A percentile compares a stretch with the other conserved stretches of the same genome.
phyloP scores from a whole-genome alignment of 2,888 invertebrate genomes.

The Drosophila algonquin region DNA sequence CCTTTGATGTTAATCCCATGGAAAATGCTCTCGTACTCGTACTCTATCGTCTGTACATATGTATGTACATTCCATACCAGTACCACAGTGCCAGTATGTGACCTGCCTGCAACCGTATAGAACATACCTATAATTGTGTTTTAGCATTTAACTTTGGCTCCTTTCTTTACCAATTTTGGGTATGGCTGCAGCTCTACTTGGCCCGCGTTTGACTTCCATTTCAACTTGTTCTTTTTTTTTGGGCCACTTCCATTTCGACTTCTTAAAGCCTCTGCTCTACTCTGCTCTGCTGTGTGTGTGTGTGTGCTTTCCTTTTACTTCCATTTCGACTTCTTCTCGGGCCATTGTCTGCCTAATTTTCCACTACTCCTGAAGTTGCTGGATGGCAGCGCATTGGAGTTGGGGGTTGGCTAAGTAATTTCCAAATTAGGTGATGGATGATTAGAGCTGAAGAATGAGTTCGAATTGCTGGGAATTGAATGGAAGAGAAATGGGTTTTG shows the following conservation, averaged over 20 bases:
- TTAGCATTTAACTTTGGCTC: slow-evolving; percentile 71
- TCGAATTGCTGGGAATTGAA: slow-evolving; percentile 21
- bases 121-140: slow-evolving; percentile 66
- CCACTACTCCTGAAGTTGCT: slow-evolving; percentile 12
- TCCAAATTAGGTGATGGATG: slow-evolving; percentile 46
- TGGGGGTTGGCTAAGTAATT: slow-evolving; percentile 1
- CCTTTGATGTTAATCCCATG: slow-evolving; percentile 75
- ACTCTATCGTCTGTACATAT: slow-evolving; percentile 39
- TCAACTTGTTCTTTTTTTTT: background rate
- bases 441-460: slow-evolving; percentile 32
- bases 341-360: slow-evolving; percentile 77
- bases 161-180: slow-evolving; percentile 41
- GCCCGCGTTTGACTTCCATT: slow-evolving; percentile 11
- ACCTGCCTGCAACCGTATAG: slow-evolving; percentile 53
- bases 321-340: background rate
- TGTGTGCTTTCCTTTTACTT: too few relatives aligned
- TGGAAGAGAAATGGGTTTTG: background rate
- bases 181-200: slow-evolving; percentile 16
- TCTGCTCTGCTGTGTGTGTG: too few relatives aligned
- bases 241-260: slow-evolving; percentile 3
- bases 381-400: slow-evolving; percentile 9
- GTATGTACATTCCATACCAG: slow-evolving; percentile 36
- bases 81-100: slow-evolving; percentile 2
- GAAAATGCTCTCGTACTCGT: background rate
- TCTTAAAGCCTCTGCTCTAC: background rate